Conservation (phyloP, 2,888 invertebrate species). For the Keiferia lycopersicella region DNA sequence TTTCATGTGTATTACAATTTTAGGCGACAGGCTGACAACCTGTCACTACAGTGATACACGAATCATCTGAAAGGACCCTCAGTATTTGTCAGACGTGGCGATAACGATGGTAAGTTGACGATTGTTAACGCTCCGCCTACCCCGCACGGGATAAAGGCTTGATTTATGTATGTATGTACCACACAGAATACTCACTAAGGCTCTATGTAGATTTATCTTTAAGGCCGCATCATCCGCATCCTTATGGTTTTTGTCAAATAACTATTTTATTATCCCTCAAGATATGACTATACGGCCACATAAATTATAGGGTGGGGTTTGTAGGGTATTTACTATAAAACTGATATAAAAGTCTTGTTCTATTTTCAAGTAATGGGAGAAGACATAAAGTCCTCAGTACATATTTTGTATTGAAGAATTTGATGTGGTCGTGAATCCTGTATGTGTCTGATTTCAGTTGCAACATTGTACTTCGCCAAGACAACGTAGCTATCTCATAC, state of each 20-base stretch:
- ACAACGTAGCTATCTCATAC: not conserved
- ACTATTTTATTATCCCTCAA: slow-evolving; percentile 44
- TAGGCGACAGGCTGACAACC: too few species aligned
- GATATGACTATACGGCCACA: slow-evolving; percentile 42
- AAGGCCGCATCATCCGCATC: slow-evolving; percentile 26
- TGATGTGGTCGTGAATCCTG: slow-evolving; percentile 14
- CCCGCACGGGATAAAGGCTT: too few species aligned
- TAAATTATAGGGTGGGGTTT: slow-evolving; percentile 40
- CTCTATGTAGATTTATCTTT: slow-evolving; percentile 25
- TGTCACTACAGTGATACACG: too few species aligned
- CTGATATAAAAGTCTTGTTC: slow-evolving; percentile 34
- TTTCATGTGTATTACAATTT: too few species aligned
- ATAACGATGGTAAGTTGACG: too few species aligned
- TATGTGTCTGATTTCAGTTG: slow-evolving; percentile 11
- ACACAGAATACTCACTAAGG: too few species aligned
- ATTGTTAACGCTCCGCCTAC: too few species aligned
- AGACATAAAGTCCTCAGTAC: not conserved
- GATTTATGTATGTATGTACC: too few species aligned
- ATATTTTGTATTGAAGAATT: slow-evolving; percentile 18
- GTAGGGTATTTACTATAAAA: slow-evolving; percentile 33
- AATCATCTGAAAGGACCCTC: too few species aligned
- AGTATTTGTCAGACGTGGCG: too few species aligned
- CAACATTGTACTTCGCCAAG: slow-evolving; percentile 5
- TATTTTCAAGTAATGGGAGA: slow-evolving; percentile 19
- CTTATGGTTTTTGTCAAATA: slow-evolving; percentile 41